Evolutionary conservation across 2,888 invertebrate species (phyloP).

Genomic region (Euproctis similis): DNA sequence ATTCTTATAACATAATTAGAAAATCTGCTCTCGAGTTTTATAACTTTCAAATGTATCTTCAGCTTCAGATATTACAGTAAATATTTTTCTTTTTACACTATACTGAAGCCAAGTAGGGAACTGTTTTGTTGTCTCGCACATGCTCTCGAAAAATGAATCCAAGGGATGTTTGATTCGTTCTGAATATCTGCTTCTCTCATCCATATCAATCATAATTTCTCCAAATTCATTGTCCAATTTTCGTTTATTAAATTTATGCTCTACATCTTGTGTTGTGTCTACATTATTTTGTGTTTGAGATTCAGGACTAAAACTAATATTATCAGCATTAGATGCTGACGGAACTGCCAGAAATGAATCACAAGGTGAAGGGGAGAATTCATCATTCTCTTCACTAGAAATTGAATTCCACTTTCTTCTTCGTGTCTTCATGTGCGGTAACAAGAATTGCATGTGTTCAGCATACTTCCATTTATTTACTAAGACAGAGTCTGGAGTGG

Average conservation of each 20-base stretch:
- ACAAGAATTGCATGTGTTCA: conserved; percentile 13
- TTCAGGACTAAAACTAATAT: conserved; percentile 15
- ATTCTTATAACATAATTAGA: too few species aligned
- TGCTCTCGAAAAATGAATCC: conserved; percentile 14
- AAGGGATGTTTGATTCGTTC: conserved; percentile 18
- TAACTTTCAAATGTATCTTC: conserved; percentile 13
- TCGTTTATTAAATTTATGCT: conserved; percentile 19
- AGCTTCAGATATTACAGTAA: conserved; percentile 14
- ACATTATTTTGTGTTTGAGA: conserved; percentile 11
- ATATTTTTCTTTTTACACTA: conserved; percentile 14
- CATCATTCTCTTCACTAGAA: conserved; percentile 19
- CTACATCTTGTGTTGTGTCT: conserved; percentile 13
- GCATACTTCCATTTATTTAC: conserved; percentile 18
- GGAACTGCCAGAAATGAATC: conserved; percentile 22
- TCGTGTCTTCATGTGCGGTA: conserved; percentile 17
- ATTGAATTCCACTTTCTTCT: conserved; percentile 8
- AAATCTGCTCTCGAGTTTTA: conserved; percentile 16
- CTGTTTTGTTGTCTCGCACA: conserved; percentile 15
- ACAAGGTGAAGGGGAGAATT: conserved; percentile 17
- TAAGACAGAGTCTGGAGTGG: too few species aligned
- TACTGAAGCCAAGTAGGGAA: conserved; percentile 16
- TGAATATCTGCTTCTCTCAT: conserved; percentile 16
- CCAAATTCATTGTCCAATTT: conserved; percentile 22
- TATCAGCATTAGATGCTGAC: conserved; percentile 20
- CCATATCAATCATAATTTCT: conserved; percentile 27